Evolutionary conservation across 2,797 vertebrate genomes (phyloP), one percentile per base, ranked within the genome.

Genomic region (Rhincodon typus): DNA sequence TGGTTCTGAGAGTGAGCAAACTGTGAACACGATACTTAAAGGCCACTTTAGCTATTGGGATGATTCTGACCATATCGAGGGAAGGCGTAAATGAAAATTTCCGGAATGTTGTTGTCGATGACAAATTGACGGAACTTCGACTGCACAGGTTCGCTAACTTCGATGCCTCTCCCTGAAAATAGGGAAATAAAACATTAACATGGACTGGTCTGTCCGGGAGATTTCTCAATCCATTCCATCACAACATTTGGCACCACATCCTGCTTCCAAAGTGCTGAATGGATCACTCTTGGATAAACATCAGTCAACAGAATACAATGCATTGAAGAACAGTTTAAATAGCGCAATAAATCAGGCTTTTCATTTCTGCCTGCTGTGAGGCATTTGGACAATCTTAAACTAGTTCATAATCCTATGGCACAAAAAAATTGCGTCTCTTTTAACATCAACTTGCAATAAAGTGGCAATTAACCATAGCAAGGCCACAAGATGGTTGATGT

Each of bases 1-100:
- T 38, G 57, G 7, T 66, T 91, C 34, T 67, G 38, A 17, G 62
- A 91, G 34, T 38, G 57, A 91, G n/a, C 34, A 66, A 38, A 88
- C 5, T 66, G 7, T n/a, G 13, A 66, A 34, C 23, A 93, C 34
- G 67, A 67, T 38, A 10, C n/a, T 67, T 38, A 67, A 93, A 93
- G 67, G 7, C 6, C 90, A 38, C 19, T 67, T 62, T 27, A 1
- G 30, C 30, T 70, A 72, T 34, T 94, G 94, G 70, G 70, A 74
- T 50, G 12, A 34, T 30, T 72, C 94, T 94, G 42, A 94, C 94
- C 94, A 53, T 94, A 94, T 30, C 13, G 46, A 74, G 94, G 94
- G 94, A 94, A 94, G 46, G 6, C 4, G 42, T 94, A 94, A 53
- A 94, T 94, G 13, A 94, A 74, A 12, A 94, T 74, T 19, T 94